A percentile compares a stretch with the other conserved stretches of the same genome.
These are phyloP conservation scores for Holotrichia oblita DNA, from an alignment of 1,140 invertebrate species.

Conservation along the genomic window DNA sequence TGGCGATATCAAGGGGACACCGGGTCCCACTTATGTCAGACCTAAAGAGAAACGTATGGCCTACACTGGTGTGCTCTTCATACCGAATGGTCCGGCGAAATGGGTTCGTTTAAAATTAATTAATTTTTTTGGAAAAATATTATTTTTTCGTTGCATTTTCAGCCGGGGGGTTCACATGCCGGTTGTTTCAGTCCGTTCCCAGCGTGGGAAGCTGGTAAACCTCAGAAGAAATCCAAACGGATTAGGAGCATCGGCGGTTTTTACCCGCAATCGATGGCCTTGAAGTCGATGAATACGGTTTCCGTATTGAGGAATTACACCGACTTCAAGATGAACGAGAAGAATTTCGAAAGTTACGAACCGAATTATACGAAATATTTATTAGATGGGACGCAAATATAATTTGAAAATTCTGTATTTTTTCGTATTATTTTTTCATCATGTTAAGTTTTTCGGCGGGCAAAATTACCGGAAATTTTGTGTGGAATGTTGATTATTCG, in stretches of 20 bases:
- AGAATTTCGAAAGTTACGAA: conserved; percentile 49
- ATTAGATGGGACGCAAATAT: neutral
- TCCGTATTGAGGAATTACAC: conserved; percentile 52
- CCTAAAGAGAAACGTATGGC: conserved; percentile 47
- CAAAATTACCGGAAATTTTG: too few species aligned
- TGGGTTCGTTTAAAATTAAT: conserved; percentile 47
- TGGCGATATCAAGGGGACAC: conserved; percentile 50
- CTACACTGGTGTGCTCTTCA: conserved; percentile 48
- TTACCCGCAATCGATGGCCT: conserved; percentile 50
- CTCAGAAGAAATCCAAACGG: conserved; percentile 46
- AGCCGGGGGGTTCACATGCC: conserved; percentile 56
- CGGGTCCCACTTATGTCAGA: conserved; percentile 50
- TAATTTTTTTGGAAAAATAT: neutral
- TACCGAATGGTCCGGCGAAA: conserved; percentile 57
- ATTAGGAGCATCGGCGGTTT: conserved; percentile 43
- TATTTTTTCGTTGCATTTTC: conserved; percentile 38
- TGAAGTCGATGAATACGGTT: conserved; percentile 51
- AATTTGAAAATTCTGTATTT: too few species aligned
- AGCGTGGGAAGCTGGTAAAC: conserved; percentile 48
- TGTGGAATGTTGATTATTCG: too few species aligned
- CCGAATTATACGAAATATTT: conserved; percentile 53
- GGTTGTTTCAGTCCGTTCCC: conserved; percentile 58
- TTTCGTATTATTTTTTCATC: too few species aligned
- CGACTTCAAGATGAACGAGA: conserved; percentile 50
- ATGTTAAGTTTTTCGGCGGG: too few species aligned